These are phyloP conservation scores for Hetaerina titia DNA, from an alignment of 2,888 invertebrate species.

Conservation along the genomic window DNA sequence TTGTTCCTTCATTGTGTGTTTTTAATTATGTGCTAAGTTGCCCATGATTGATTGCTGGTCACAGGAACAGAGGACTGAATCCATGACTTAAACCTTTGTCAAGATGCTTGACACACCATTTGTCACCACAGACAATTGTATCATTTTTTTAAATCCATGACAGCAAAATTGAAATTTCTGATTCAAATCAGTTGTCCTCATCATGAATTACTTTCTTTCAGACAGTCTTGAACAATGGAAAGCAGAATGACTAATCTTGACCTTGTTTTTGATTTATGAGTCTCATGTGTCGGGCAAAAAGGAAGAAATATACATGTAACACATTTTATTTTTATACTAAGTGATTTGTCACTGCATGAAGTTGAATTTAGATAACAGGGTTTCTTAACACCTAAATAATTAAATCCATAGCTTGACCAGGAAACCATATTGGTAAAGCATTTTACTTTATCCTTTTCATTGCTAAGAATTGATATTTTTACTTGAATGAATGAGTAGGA, in stretches of 20 bases:
- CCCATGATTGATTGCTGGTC: not conserved
- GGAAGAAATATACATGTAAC: not conserved
- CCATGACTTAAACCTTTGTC: not conserved
- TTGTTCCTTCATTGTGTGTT: not conserved
- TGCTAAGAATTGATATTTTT: not conserved
- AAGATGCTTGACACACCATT: not conserved
- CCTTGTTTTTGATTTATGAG: not conserved
- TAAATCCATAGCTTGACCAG: conserved; percentile 39
- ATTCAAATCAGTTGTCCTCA: not conserved
- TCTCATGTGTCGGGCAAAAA: not conserved
- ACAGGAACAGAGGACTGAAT: not conserved
- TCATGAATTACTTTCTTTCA: not conserved
- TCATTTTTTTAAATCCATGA: not conserved
- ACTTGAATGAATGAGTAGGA: conserved; percentile 10
- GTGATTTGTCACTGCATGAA: not conserved
- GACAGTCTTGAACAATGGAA: not conserved
- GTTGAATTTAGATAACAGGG: conserved; percentile 26
- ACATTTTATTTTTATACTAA: not conserved
- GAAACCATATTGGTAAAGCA: conserved; percentile 21
- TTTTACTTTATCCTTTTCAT: not conserved
- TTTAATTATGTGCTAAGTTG: not conserved
- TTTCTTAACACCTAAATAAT: conserved; percentile 11
- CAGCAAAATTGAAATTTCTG: not conserved
- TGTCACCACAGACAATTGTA: not conserved
- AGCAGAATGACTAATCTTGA: not conserved